These are phyloP conservation scores for Hyperoplus lanceolatus DNA, from an alignment of 2,797 vertebrate species.

Conservation along the genomic window DNA sequence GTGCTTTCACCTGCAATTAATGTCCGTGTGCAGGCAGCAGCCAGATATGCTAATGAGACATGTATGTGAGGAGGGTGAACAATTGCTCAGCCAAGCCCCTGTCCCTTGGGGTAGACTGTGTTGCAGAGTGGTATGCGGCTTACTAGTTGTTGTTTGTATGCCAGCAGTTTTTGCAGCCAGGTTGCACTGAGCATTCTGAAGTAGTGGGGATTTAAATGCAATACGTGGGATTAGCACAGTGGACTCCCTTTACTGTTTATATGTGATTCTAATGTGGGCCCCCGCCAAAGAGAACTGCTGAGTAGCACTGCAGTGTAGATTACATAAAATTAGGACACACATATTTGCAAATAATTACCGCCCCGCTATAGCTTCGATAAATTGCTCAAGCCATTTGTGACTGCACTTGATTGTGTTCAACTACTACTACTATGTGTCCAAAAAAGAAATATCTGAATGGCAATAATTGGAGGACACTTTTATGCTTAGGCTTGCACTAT, in stretches of 20 bases:
- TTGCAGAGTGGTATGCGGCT: slow-evolving; percentile 60
- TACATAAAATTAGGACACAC: slow-evolving; percentile 64
- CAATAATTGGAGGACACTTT: slow-evolving; percentile 35
- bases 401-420: neutral
- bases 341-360: slow-evolving; percentile 52
- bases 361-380: slow-evolving; percentile 16
- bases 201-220: slow-evolving; percentile 74
- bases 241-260: slow-evolving; percentile 56
- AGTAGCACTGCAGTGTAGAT: slow-evolving; percentile 53
- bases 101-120: slow-evolving; percentile 56
- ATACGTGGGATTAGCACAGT: slow-evolving; percentile 63
- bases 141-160: slow-evolving; percentile 21
- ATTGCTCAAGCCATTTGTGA: slow-evolving; percentile 19
- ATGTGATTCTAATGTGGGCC: slow-evolving; percentile 53
- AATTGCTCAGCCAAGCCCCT: slow-evolving; percentile 74
- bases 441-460: slow-evolving; percentile 2
- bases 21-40: slow-evolving; percentile 74
- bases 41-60: slow-evolving; percentile 81
- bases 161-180: slow-evolving; percentile 51
- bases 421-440: slow-evolving; percentile 16
- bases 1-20: slow-evolving; percentile 78
- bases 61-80: slow-evolving; percentile 72
- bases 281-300: slow-evolving; percentile 43
- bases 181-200: slow-evolving; percentile 58
- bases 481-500: slow-evolving; percentile 50